phyloP scores from a whole-genome alignment of 1,140 invertebrate genomes.

The Pseudomyrmex flavicornis region DNA sequence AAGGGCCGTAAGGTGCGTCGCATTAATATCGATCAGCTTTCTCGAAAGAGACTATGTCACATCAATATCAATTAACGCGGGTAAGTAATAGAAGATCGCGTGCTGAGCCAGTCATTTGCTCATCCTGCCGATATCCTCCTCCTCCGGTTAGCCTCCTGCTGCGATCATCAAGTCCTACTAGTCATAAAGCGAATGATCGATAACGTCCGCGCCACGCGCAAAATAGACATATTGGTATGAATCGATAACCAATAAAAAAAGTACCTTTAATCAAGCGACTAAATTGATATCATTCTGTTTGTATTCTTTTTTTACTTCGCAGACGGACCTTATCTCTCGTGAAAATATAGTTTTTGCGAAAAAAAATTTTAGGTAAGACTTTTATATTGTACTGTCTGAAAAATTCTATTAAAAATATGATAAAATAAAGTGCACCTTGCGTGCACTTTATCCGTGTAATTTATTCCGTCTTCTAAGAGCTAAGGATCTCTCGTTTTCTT shows the following conservation, averaged over 20 bases:
- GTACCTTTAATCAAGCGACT: slow-evolving; percentile 48
- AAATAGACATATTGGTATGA: slow-evolving; percentile 39
- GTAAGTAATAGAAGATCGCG: slow-evolving; percentile 73
- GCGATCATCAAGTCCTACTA: slow-evolving; percentile 68
- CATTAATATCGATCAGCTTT: slow-evolving; percentile 74
- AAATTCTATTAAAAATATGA: no score
- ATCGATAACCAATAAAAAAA: slow-evolving; percentile 44
- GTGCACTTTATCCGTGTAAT: not conserved
- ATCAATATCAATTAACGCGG: slow-evolving; percentile 75
- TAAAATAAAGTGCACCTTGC: no score
- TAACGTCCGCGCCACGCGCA: slow-evolving; percentile 51
- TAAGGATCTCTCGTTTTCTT: not conserved
- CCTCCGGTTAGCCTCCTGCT: slow-evolving; percentile 56
- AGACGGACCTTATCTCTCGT: no score
- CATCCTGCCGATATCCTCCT: slow-evolving; percentile 64
- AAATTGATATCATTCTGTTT: not conserved
- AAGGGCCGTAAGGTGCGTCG: slow-evolving; percentile 59
- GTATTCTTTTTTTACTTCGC: not conserved
- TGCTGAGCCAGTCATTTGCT: slow-evolving; percentile 65
- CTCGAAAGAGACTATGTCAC: slow-evolving; percentile 70
- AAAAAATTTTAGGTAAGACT: no score
- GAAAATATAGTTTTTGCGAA: no score
- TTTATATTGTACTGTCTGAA: no score
- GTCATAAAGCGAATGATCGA: slow-evolving; percentile 63
- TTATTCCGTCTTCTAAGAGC: not conserved